These are phyloP conservation scores for Pagrus major DNA, from an alignment of 2,113 vertebrate genomes.

Conservation along the genomic window DNA sequence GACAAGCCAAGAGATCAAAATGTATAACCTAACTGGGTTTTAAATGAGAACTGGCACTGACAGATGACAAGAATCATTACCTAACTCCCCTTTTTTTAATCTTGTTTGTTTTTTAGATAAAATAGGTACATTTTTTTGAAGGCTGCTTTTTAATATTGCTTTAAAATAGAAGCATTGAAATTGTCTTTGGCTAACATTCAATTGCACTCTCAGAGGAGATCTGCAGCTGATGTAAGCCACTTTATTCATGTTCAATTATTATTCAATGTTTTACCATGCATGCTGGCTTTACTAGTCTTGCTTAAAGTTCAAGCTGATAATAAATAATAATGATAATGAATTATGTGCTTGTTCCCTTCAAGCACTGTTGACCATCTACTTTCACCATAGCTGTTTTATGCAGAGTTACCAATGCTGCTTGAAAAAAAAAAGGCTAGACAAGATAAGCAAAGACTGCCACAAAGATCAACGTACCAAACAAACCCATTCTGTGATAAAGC, in stretches of 20 bases:
- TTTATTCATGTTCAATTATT: no score
- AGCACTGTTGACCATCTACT: neutral
- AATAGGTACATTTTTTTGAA: neutral
- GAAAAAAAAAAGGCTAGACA: slow-evolving; percentile 1
- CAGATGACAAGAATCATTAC: neutral
- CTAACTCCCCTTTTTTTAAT: no score
- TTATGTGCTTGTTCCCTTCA: neutral
- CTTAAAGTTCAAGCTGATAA: slow-evolving; percentile 7
- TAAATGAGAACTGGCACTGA: neutral
- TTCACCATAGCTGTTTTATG: neutral
- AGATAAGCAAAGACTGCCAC: slow-evolving; percentile 3
- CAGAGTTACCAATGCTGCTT: neutral
- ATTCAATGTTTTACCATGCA: slow-evolving; percentile 3
- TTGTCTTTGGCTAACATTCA: neutral
- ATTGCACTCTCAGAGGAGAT: neutral
- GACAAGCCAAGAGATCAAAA: neutral
- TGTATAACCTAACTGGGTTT: neutral
- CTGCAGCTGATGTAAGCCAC: neutral
- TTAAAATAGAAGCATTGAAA: neutral
- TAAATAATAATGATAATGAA: neutral
- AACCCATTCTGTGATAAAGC: slow-evolving; percentile 51
- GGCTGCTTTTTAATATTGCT: neutral
- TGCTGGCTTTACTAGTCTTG: neutral
- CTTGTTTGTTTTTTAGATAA: neutral
- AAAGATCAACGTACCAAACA: neutral